Conservation (phyloP, 1,140 invertebrate species). For the Glomeris maerens region DNA sequence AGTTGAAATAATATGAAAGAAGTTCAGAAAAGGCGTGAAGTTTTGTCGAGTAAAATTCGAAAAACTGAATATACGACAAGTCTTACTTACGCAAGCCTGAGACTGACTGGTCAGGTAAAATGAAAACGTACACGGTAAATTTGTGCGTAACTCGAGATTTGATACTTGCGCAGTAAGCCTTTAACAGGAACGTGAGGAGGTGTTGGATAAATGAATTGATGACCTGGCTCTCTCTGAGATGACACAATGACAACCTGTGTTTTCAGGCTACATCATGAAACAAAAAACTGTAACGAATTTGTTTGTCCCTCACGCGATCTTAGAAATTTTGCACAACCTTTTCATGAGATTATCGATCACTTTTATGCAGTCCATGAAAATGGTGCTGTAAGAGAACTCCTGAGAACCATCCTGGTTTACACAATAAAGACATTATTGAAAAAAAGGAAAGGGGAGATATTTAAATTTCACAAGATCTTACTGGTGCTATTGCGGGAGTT, state of each 20-base stretch:
- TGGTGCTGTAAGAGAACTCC: background rate
- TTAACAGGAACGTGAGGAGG: constrained; percentile 36
- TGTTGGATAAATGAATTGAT: constrained; percentile 64
- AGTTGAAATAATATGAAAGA: too few species aligned
- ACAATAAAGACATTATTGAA: background rate
- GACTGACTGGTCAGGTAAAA: too few species aligned
- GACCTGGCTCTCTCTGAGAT: constrained; percentile 57
- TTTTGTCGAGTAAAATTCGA: too few species aligned
- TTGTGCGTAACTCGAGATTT: too few species aligned
- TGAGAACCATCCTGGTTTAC: background rate
- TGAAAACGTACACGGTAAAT: too few species aligned
- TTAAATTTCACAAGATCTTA: constrained; percentile 1
- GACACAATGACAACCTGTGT: constrained; percentile 58
- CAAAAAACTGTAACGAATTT: too few species aligned
- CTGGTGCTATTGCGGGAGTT: constrained; percentile 34
- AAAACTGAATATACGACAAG: too few species aligned
- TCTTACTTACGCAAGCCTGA: too few species aligned
- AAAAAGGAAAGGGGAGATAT: constrained; percentile 12
- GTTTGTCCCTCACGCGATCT: too few species aligned
- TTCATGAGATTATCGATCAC: constrained; percentile 16
- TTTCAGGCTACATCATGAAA: constrained; percentile 38
- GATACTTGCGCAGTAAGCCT: background rate
- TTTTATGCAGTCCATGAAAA: background rate
- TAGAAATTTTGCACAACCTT: constrained; percentile 11
- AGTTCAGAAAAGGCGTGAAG: too few species aligned